These are phyloP conservation scores for Microcaecilia unicolor DNA, from an alignment of 2,797 vertebrate genomes.

Conservation along the genomic window DNA sequence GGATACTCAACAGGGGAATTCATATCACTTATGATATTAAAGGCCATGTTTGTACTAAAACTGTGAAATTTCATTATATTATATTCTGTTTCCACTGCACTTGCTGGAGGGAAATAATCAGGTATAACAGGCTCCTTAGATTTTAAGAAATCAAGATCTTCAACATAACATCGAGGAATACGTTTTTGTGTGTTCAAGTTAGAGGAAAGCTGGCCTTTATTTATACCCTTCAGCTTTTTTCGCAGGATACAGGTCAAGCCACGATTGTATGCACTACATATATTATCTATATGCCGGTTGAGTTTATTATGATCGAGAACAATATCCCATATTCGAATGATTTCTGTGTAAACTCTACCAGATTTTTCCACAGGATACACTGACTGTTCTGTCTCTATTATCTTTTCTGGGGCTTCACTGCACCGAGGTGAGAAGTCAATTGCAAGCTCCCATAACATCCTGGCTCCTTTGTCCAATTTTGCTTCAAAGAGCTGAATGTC, in stretches of 20 bases:
- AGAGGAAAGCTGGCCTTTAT: slow-evolving; percentile 15
- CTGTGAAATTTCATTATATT: slow-evolving; percentile 72
- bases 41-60: slow-evolving; percentile 65
- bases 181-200: slow-evolving; percentile 30
- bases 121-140: slow-evolving; percentile 8
- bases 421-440: slow-evolving; percentile 69
- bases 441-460: slow-evolving; percentile 65
- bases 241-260: slow-evolving; percentile 55
- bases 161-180: slow-evolving; percentile 55
- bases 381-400: slow-evolving; percentile 37
- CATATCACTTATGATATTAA: slow-evolving; percentile 58
- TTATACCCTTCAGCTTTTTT: slow-evolving; percentile 63
- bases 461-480: slow-evolving; percentile 57
- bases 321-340: slow-evolving; percentile 68
- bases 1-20: slow-evolving; percentile 57
- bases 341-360: slow-evolving; percentile 58
- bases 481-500: slow-evolving; percentile 62
- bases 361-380: slow-evolving; percentile 23
- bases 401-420: slow-evolving; percentile 58
- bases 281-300: slow-evolving; percentile 38
- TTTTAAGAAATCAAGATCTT: slow-evolving; percentile 32
- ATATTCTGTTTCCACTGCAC: slow-evolving; percentile 55
- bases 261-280: slow-evolving; percentile 55
- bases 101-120: slow-evolving; percentile 63
- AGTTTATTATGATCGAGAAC: slow-evolving; percentile 60